A percentile compares a stretch with the other conserved stretches of the same genome.
These are phyloP conservation scores for Dinomys branickii DNA, from an alignment of 2,113 vertebrate species.

Conservation along the genomic window DNA sequence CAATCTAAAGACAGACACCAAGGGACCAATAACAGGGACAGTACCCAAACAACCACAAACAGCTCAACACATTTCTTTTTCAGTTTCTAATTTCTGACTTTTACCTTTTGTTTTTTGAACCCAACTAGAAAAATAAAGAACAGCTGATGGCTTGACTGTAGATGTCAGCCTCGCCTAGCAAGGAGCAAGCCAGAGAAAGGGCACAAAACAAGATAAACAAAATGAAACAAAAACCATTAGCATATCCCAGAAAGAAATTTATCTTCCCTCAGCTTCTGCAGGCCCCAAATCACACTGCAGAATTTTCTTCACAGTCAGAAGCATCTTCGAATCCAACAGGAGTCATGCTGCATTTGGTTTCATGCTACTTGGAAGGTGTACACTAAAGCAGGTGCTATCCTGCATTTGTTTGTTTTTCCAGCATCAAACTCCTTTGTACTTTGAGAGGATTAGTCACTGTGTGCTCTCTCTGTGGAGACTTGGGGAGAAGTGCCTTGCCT, in stretches of 20 bases:
- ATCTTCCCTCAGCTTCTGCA: not conserved
- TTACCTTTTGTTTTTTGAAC: not conserved
- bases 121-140: not conserved
- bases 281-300: not conserved
- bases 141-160: not conserved
- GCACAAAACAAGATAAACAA: not conserved
- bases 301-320: not conserved
- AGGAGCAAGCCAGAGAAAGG: not conserved
- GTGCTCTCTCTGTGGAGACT: not conserved
- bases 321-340: not conserved
- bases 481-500: not conserved
- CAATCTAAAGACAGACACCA: not conserved
- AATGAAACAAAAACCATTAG: not conserved
- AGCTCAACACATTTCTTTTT: not conserved
- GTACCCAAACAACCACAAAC: not conserved
- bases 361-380: not conserved
- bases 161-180: not conserved
- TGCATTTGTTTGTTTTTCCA: not conserved
- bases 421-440: not conserved
- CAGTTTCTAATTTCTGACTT: not conserved
- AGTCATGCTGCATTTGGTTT: not conserved
- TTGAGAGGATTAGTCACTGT: not conserved
- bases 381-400: not conserved
- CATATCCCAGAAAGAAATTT: not conserved
- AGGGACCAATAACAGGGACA: not conserved